Evolutionary conservation across 2,113 vertebrate species (phyloP), one percentile per base, ranked within the genome.

Genomic region (Megalops atlanticus): DNA sequence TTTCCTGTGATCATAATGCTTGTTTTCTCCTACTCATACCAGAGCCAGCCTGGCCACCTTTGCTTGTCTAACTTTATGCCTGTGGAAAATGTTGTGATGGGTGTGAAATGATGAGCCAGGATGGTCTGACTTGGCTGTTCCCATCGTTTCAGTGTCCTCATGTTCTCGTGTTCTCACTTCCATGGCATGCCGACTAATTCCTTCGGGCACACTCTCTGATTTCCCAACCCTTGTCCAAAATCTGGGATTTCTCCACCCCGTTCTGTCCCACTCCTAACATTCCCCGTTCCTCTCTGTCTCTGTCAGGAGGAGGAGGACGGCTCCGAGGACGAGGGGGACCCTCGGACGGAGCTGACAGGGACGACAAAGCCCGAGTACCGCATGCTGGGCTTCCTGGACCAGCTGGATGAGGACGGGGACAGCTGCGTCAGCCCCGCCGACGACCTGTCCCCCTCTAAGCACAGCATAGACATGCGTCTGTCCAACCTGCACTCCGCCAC

Each of bases 401-500:
- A 96, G 39, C 88, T 96, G 18, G 98, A 99, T 33, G 97, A 98
- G 58, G 96, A 97, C 1, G 85, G 89, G 8, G 97, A 98, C 0
- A 96, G 96, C 11, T 99, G 98, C 84, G 95, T 98, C 82, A 98
- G 98, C 0, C 98, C 98, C 0, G 94, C 97, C 85, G 98, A 99
- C 16, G 97, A 99, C 1, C 94, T 96, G 38, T 92, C 95, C 0
- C 93, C 96, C 1, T 92, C 96, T 36, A 93, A 93, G 87, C 95
- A 90, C 91, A 94, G 84, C 64, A 95, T 92, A 2, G 98, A 99
- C 84, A 95, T 96, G 84, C 94, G 95, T 33, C 94, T 99, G 82
- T 98, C 97, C 69, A 99, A 97, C 87, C 95, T 99, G 79, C 98
- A 99, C 81, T 95, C 97, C 0, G 98, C 98, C 81, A 96, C 96